phyloP scores from a whole-genome alignment of 2,113 vertebrate species.

The Pelvicachromis taeniatus region DNA sequence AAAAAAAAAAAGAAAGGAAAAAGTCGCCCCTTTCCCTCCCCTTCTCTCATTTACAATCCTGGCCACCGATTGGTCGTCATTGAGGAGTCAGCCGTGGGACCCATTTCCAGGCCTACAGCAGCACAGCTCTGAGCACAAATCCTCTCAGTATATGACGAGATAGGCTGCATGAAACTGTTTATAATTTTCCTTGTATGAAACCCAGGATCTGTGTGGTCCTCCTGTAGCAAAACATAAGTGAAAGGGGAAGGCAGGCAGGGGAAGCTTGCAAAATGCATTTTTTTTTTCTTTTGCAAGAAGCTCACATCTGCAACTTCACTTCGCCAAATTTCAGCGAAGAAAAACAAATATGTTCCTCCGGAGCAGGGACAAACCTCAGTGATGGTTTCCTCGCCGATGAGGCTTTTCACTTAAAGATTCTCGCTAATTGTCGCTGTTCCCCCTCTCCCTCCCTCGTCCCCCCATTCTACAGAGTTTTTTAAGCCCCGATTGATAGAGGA shows the following conservation, averaged over 20 bases:
- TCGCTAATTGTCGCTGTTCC: conserved; percentile 39
- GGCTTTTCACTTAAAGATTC: conserved; percentile 19
- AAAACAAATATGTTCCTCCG: conserved; percentile 49
- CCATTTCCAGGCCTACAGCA: conserved; percentile 40
- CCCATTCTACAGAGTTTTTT: conserved; percentile 49
- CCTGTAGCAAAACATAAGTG: conserved; percentile 29
- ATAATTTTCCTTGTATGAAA: conserved; percentile 40
- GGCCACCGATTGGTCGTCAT: conserved; percentile 64
- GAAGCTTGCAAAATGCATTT: conserved; percentile 37
- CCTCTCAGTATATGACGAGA: conserved; percentile 36
- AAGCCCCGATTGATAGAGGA: conserved; percentile 63
- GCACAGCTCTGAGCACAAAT: conserved; percentile 31
- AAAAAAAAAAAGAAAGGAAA: conserved; percentile 59
- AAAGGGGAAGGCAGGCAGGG: neutral
- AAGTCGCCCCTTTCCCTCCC: conserved; percentile 34
- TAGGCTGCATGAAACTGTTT: conserved; percentile 47
- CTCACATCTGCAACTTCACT: conserved; percentile 63
- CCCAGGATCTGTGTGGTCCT: conserved; percentile 64
- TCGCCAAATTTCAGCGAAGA: conserved; percentile 22
- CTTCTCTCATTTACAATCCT: conserved; percentile 54
- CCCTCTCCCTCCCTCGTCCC: neutral
- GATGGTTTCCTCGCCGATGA: conserved; percentile 7
- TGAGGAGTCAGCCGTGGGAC: conserved; percentile 56
- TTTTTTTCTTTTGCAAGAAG: conserved; percentile 53
- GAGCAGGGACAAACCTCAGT: conserved; percentile 2